Conservation (phyloP, 1,140 invertebrate species). For the Samia ricini region DNA sequence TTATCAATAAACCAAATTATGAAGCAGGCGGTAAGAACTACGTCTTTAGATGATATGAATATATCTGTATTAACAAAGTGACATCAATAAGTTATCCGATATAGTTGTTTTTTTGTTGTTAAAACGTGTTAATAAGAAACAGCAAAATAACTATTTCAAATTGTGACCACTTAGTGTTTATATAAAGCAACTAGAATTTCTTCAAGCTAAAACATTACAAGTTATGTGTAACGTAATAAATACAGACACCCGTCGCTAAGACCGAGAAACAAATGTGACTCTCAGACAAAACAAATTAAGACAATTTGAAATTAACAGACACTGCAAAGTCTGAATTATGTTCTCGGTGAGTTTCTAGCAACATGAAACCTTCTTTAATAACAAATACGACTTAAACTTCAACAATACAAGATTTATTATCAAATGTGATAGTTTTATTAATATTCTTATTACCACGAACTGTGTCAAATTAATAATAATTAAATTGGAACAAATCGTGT, state of each 20-base stretch:
- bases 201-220: not conserved
- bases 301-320: slow-evolving; percentile 65
- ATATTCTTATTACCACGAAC: not conserved
- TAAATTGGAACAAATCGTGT: not conserved
- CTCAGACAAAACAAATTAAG: slow-evolving; percentile 60
- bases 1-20: too few species aligned
- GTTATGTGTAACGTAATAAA: slow-evolving; percentile 18
- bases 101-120: not conserved
- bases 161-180: not conserved
- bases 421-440: not conserved
- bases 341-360: slow-evolving; percentile 38
- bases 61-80: too few species aligned
- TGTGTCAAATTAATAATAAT: not conserved
- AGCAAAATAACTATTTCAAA: not conserved
- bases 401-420: not conserved
- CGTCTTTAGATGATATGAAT: too few species aligned
- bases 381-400: not conserved
- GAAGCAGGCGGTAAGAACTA: too few species aligned
- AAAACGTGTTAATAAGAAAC: not conserved
- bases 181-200: not conserved
- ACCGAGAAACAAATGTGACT: slow-evolving; percentile 50
- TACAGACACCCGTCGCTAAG: slow-evolving; percentile 38
- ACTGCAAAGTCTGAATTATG: slow-evolving; percentile 59
- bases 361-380: slow-evolving; percentile 18
- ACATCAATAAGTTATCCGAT: too few species aligned